Conservation (phyloP, 2,888 invertebrate genomes). For the Xestia sexstrigata region DNA sequence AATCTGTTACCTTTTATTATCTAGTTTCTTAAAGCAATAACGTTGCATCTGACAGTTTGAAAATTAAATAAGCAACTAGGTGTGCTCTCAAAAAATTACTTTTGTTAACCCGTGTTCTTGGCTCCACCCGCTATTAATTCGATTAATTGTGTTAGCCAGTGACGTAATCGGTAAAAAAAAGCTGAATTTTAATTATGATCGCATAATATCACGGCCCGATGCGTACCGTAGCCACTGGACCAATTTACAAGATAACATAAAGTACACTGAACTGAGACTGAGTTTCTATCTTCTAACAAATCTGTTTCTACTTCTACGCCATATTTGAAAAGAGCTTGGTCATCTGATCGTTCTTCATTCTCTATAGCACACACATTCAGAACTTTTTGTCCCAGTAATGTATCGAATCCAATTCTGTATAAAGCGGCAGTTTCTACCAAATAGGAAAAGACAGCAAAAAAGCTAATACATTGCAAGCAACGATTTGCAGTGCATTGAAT, state of each 20-base stretch:
- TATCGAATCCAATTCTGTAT: slow-evolving; percentile 15
- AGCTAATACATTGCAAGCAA: slow-evolving; percentile 17
- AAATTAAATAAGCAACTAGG: background rate
- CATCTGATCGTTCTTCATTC: background rate
- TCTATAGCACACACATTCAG: background rate
- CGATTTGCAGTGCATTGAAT: slow-evolving; percentile 20
- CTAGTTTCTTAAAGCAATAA: background rate
- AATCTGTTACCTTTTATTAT: slow-evolving; percentile 12
- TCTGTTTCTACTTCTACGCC: slow-evolving; percentile 10
- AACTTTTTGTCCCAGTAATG: background rate
- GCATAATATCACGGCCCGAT: slow-evolving; percentile 66
- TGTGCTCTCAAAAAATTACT: background rate
- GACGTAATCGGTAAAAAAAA: slow-evolving; percentile 48
- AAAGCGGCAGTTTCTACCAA: slow-evolving; percentile 15
- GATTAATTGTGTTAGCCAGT: slow-evolving; percentile 38
- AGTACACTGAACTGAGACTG: slow-evolving; percentile 49
- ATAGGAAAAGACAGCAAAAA: slow-evolving; percentile 23
- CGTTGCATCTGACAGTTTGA: background rate
- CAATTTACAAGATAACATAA: slow-evolving; percentile 61
- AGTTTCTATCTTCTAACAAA: slow-evolving; percentile 23
- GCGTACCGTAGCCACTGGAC: slow-evolving; percentile 65
- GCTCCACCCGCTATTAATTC: slow-evolving; percentile 36
- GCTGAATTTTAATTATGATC: slow-evolving; percentile 58
- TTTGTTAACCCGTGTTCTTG: slow-evolving; percentile 2
- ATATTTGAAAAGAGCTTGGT: slow-evolving; percentile 4